These are phyloP conservation scores for Agonum fuliginosum DNA, from an alignment of 2,888 invertebrate genomes.

Conservation along the genomic window DNA sequence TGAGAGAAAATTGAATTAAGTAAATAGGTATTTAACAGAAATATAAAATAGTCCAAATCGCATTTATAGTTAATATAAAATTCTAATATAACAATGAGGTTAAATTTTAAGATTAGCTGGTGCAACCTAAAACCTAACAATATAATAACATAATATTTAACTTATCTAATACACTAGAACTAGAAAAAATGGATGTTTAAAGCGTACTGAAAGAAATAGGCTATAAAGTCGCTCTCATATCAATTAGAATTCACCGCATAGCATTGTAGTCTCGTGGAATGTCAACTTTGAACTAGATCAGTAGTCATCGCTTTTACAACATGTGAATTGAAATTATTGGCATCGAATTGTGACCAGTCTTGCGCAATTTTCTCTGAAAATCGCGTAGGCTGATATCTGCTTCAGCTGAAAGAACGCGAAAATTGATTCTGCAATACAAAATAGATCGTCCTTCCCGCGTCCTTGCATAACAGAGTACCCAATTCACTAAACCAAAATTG, in stretches of 20 bases:
- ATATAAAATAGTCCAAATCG: too few species aligned
- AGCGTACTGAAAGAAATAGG: too few species aligned
- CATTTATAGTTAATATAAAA: too few species aligned
- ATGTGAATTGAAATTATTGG: slow-evolving; percentile 54
- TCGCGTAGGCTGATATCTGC: slow-evolving; percentile 52
- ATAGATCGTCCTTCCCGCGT: slow-evolving; percentile 50
- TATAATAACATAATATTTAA: too few species aligned
- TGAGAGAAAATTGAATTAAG: too few species aligned
- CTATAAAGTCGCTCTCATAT: too few species aligned
- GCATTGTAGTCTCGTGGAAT: background rate
- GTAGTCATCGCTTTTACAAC: slow-evolving; percentile 16
- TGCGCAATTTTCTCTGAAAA: slow-evolving; percentile 34
- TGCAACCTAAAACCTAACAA: too few species aligned
- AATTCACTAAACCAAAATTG: background rate
- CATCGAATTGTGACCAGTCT: slow-evolving; percentile 47
- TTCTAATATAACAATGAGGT: too few species aligned
- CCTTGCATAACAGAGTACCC: slow-evolving; percentile 22
- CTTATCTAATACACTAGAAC: too few species aligned
- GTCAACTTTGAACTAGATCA: slow-evolving; percentile 46
- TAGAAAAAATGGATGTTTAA: too few species aligned
- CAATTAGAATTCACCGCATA: background rate
- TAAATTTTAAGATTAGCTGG: too few species aligned
- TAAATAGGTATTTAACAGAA: too few species aligned
- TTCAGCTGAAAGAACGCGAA: slow-evolving; percentile 50
- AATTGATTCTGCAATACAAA: slow-evolving; percentile 53